These are phyloP conservation scores for Phengaris alcon DNA, from an alignment of 2,888 invertebrate species.

Conservation along the genomic window DNA sequence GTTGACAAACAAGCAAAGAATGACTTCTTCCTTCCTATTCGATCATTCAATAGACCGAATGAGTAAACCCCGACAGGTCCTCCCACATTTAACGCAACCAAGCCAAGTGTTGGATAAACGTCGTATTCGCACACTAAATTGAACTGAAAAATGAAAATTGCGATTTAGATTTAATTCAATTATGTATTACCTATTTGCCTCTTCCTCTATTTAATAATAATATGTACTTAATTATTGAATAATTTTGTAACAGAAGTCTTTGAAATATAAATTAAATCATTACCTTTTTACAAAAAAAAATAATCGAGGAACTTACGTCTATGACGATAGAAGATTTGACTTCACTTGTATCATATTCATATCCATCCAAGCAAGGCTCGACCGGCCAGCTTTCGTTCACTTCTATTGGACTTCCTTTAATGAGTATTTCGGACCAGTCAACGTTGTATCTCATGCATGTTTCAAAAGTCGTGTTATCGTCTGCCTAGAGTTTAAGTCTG, in stretches of 20 bases:
- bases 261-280: too few relatives aligned
- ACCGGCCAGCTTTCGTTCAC: slow-evolving; percentile 81
- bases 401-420: slow-evolving; percentile 51
- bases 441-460: slow-evolving; percentile 86
- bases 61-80: slow-evolving; percentile 94
- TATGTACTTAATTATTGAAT: too few relatives aligned
- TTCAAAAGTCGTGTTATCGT: slow-evolving; percentile 77
- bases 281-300: neutral
- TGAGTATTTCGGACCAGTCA: slow-evolving; percentile 82
- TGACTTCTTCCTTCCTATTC: slow-evolving; percentile 90
- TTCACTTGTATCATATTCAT: slow-evolving; percentile 86
- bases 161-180: neutral
- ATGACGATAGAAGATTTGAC: slow-evolving; percentile 89
- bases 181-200: too few relatives aligned
- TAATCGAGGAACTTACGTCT: slow-evolving; percentile 81
- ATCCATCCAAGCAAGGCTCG: slow-evolving; percentile 86
- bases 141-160: slow-evolving; percentile 81
- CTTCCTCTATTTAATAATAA: too few relatives aligned
- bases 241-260: too few relatives aligned
- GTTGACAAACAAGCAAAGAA: slow-evolving; percentile 92
- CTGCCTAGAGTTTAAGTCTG: slow-evolving; percentile 46
- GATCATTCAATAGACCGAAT: slow-evolving; percentile 92
- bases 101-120: slow-evolving; percentile 91
- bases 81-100: slow-evolving; percentile 91
- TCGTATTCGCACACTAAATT: slow-evolving; percentile 92